Conservation (phyloP, 2,888 invertebrate genomes). For the Dryomyza anilis region DNA sequence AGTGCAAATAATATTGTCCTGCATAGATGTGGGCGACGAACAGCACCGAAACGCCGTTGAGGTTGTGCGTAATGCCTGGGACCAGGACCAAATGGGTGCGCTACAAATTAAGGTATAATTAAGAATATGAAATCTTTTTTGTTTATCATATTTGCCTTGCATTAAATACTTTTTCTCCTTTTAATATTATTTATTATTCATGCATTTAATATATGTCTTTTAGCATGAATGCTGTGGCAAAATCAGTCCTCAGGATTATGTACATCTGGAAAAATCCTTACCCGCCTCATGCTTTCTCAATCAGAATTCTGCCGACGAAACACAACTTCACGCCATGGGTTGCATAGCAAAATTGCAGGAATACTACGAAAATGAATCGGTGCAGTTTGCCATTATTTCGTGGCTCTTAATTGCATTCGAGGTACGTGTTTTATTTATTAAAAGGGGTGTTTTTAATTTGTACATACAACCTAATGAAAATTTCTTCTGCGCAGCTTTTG, state of each 20-base stretch:
- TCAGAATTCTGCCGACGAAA: constrained; percentile 35
- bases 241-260: constrained; percentile 52
- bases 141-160: neutral
- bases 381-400: constrained; percentile 68
- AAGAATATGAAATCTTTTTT: neutral
- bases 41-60: constrained; percentile 64
- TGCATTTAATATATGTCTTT: too few relatives aligned
- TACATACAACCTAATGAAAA: neutral
- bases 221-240: constrained; percentile 56
- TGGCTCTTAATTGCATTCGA: constrained; percentile 73
- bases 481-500: constrained; percentile 39
- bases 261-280: constrained; percentile 42
- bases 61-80: constrained; percentile 63
- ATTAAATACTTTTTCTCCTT: too few relatives aligned
- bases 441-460: neutral
- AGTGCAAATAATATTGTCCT: constrained; percentile 72
- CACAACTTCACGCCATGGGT: constrained; percentile 44
- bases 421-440: constrained; percentile 61
- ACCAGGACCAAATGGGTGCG: constrained; percentile 51
- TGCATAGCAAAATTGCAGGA: constrained; percentile 46
- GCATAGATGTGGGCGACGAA: constrained; percentile 68
- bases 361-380: constrained; percentile 57
- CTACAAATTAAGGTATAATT: constrained; percentile 40
- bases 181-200: too few relatives aligned
- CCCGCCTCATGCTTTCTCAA: constrained; percentile 50